Evolutionary conservation across 2,113 vertebrate genomes (phyloP), one percentile per base, ranked within the genome.

Genomic region (Benitochromis conjunctus): DNA sequence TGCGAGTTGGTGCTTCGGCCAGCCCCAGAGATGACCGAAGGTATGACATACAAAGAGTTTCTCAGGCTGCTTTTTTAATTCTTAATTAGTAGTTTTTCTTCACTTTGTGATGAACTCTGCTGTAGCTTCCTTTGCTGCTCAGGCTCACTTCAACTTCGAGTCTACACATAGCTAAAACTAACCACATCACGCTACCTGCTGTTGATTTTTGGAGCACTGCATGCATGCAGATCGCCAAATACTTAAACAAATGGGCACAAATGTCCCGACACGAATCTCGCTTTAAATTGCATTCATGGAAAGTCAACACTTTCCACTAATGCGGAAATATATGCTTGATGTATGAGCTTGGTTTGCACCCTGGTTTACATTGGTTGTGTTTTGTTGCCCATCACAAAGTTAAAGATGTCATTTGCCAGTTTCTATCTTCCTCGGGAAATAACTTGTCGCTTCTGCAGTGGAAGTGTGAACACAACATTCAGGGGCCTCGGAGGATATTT

Each of bases 111-210:
- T 66, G 3, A 69, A 43, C 12, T 69, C 36, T 41, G n/a, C 3
- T 43, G 36, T 9, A 69, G 64, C 36, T 69, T 69, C 18, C 9
- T 36, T 14, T 69, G 4, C 5, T 43, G 7, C 64, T 69, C 64
- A 9, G 21, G 7, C 38, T 43, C 38, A 46, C 64, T 26, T 0
- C 12, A 24, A 8, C 64, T 43, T 43, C 38, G 1, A 69, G 9
- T 2, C 5, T 24, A 43, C 7, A 9, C 64, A 43, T 2, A 43
- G 12, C 7, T 64, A 36, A n/a, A 64, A 0, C 36, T 69, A 0
- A n/a, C 64, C 1, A 69, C 36, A 3, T 69, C 36, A 24, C 12
- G 62, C 21, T 69, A 69, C 36, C 36, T 24, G 64, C n/a, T 69
- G 62, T 41, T 2, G 3, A 24, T 43, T 24, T 69, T 26, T 43